These are phyloP conservation scores for Megaceryle maxima DNA, from an alignment of 2,113 vertebrate species.

Conservation along the genomic window DNA sequence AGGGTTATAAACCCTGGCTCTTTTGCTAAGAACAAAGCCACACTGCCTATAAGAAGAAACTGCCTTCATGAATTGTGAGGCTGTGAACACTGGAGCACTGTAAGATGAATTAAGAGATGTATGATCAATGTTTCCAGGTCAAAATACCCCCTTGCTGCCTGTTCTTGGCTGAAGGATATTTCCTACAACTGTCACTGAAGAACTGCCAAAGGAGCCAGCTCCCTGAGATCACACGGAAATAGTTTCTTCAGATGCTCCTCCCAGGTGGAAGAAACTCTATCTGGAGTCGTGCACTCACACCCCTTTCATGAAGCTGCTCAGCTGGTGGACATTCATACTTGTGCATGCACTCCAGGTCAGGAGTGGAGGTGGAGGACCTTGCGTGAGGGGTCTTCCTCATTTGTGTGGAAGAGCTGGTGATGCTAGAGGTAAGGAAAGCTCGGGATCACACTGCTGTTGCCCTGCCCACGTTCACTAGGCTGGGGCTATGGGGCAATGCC, in stretches of 20 bases:
- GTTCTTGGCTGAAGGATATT: neutral
- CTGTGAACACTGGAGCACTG: neutral
- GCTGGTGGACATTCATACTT: neutral
- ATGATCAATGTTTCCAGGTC: neutral
- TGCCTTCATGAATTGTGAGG: neutral
- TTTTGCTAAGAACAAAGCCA: neutral
- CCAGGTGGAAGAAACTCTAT: neutral
- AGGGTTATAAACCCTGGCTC: neutral
- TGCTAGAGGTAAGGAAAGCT: neutral
- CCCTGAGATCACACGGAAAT: neutral
- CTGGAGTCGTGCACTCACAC: neutral
- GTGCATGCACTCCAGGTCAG: rapidly evolving
- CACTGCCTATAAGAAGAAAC: neutral
- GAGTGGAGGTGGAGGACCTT: neutral
- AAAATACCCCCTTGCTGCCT: neutral
- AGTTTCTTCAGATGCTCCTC: neutral
- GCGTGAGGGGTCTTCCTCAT: neutral
- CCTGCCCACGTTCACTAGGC: rapidly evolving
- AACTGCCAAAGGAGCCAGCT: neutral
- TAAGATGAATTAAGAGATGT: neutral
- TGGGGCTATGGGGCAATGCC: neutral
- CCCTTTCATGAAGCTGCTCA: neutral
- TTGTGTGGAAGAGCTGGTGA: neutral
- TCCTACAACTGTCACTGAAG: neutral
- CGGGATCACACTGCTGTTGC: neutral